phyloP scores from a whole-genome alignment of 2,888 invertebrate genomes.

The Frankliniella fusca region DNA sequence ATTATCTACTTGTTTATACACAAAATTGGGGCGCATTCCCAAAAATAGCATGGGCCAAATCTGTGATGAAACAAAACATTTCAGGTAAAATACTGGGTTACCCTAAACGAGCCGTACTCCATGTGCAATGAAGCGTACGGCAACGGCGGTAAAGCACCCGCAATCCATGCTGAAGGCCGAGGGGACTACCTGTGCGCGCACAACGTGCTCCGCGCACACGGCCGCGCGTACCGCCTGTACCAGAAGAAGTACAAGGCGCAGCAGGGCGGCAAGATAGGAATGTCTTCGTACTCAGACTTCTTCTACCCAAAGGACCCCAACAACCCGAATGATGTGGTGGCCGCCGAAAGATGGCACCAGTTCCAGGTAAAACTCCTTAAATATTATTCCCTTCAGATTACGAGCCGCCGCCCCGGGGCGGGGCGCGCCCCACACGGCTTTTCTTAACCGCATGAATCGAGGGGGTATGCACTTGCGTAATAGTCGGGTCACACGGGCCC shows the following conservation, averaged over 20 bases:
- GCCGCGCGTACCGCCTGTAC: conserved; percentile 60
- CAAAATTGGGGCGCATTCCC: too few species aligned
- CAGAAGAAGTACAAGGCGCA: conserved; percentile 52
- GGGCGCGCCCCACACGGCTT: too few species aligned
- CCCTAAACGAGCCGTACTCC: conserved; percentile 60
- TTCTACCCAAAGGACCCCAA: conserved; percentile 34
- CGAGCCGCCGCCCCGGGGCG: too few species aligned
- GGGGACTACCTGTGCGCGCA: conserved; percentile 61
- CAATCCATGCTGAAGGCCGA: conserved; percentile 50
- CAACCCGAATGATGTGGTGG: conserved; percentile 37
- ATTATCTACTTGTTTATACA: too few species aligned
- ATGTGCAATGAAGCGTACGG: conserved; percentile 48
- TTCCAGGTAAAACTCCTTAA: conserved; percentile 36
- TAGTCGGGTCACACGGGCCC: too few species aligned
- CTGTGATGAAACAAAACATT: too few species aligned
- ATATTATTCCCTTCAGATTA: too few species aligned
- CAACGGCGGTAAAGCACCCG: conserved; percentile 40
- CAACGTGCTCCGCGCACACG: conserved; percentile 62
- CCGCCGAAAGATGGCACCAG: conserved; percentile 36
- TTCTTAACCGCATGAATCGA: too few species aligned
- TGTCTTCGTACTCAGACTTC: conserved; percentile 36
- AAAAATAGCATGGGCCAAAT: not conserved
- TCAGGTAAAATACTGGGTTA: conserved; percentile 57
- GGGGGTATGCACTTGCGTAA: too few species aligned
- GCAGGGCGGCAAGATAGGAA: conserved; percentile 50